Percentiles rank a stretch among this genome's conserved stretches.
Conservation (phyloP, 1,140 invertebrate genomes). For the Heliconius hermathena region DNA sequence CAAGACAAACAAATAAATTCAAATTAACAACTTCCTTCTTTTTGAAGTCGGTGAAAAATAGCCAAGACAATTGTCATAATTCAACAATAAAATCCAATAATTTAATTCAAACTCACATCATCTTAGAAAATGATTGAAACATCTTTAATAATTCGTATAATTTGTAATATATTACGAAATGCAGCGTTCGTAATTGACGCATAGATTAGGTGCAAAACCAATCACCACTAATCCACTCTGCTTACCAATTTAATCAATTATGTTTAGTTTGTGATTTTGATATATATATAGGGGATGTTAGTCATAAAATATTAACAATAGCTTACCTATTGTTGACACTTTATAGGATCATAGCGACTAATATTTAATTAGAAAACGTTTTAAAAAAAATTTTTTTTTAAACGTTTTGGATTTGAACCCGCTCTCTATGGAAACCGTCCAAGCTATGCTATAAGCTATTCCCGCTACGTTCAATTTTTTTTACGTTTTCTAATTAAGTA, state of each 20-base stretch:
- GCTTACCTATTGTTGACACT: not conserved
- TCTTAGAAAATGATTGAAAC: not conserved
- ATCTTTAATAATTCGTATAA: constrained; percentile 7
- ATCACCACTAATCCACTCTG: constrained; percentile 49
- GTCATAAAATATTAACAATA: constrained; percentile 2
- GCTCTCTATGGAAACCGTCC: no score
- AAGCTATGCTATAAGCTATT: no score
- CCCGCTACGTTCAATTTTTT: no score
- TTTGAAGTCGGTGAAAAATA: no score
- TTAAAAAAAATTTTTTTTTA: no score
- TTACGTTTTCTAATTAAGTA: no score
- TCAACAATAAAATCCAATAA: not conserved
- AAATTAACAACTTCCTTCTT: no score
- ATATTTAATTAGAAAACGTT: no score
- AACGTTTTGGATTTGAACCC: no score
- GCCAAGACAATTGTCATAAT: not conserved
- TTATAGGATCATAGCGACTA: not conserved
- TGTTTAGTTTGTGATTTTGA: constrained; percentile 46
- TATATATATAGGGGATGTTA: not conserved
- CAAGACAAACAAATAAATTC: no score
- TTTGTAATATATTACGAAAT: constrained; percentile 26
- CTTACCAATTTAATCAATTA: constrained; percentile 54
- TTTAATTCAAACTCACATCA: not conserved
- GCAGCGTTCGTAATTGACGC: constrained; percentile 31
- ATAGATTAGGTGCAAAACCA: constrained; percentile 48